These are phyloP conservation scores for Sanderia malayensis DNA, from an alignment of 30 jellyfish, hydroid and myxozoan species.

Conservation along the genomic window DNA sequence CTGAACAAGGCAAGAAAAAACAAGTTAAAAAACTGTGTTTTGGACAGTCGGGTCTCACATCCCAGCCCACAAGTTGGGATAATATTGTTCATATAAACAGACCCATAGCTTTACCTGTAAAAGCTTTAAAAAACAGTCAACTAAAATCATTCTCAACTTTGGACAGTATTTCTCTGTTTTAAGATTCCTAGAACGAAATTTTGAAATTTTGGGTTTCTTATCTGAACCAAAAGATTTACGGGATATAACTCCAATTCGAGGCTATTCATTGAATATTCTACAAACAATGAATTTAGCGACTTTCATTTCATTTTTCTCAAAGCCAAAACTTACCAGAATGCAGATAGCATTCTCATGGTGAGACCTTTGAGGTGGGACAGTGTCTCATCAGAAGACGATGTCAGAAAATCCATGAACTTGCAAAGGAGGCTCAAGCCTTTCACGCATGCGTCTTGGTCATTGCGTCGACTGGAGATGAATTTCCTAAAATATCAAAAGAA, in stretches of 20 bases:
- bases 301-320: no score
- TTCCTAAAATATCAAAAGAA: constrained; percentile 2
- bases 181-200: constrained; percentile 16
- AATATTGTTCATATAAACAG: no score
- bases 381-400: constrained; percentile 6
- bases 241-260: no score
- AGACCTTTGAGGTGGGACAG: constrained; percentile 10
- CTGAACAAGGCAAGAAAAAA: no score
- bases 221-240: no score
- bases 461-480: constrained; percentile 29
- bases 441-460: constrained; percentile 40
- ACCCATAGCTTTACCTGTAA: no score
- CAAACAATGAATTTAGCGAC: no score
- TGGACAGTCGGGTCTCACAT: no score
- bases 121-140: constrained; percentile 33
- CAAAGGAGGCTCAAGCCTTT: constrained; percentile 19
- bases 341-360: constrained; percentile 27
- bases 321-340: constrained; percentile 29
- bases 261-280: no score
- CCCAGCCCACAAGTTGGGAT: no score
- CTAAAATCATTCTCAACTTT: constrained; percentile 17
- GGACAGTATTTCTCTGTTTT: constrained; percentile 43
- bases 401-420: constrained; percentile 20
- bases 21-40: no score
- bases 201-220: no score